Conservation (phyloP, 2,113 vertebrate genomes). For the Nibea coibor region DNA sequence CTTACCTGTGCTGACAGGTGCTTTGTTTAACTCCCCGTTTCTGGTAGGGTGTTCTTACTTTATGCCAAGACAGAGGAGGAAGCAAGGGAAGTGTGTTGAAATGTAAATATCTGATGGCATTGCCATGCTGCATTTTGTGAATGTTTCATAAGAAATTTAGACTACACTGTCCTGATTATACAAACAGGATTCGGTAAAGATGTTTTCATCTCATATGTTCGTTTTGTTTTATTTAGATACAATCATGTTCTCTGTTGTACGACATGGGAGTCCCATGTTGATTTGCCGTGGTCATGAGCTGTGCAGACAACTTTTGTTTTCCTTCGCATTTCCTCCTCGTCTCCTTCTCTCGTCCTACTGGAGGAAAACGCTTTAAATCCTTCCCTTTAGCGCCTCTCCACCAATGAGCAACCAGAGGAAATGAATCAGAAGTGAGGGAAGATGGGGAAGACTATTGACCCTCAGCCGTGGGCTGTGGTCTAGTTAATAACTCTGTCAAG, state of each 20-base stretch:
- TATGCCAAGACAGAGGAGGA: not conserved
- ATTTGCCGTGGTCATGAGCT: not conserved
- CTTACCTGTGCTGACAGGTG: not conserved
- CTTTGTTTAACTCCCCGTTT: not conserved
- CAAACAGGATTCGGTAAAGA: too few species aligned
- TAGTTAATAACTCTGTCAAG: not conserved
- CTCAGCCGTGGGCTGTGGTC: not conserved
- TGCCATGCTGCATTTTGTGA: not conserved
- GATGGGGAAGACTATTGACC: not conserved
- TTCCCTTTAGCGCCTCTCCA: not conserved
- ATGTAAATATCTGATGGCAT: not conserved
- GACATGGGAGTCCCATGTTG: not conserved
- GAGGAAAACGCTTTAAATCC: slow-evolving; percentile 1
- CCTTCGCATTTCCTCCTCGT: not conserved
- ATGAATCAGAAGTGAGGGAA: not conserved
- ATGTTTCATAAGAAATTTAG: not conserved
- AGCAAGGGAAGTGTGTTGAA: not conserved
- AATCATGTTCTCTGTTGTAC: not conserved
- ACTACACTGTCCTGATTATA: not conserved
- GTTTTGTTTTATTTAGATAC: not conserved
- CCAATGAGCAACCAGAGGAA: slow-evolving; percentile 20
- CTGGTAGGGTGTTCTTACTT: not conserved
- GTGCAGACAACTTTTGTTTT: not conserved
- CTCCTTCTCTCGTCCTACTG: slow-evolving; percentile 16
- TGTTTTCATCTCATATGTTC: not conserved